These are phyloP conservation scores for Villa cingulata DNA, from an alignment of 2,888 invertebrate genomes.

Conservation along the genomic window DNA sequence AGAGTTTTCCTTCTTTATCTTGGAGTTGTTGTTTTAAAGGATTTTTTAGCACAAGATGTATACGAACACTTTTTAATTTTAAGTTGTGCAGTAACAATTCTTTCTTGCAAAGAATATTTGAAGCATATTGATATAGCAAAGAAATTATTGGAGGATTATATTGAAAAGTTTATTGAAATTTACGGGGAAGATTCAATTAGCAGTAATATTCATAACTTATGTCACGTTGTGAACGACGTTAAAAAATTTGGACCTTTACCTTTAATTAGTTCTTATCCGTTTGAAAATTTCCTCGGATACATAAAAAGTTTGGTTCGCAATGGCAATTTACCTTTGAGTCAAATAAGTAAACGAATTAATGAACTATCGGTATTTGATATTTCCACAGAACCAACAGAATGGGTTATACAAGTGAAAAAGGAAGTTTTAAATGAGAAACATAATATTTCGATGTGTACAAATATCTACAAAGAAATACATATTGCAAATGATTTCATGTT, in stretches of 20 bases:
- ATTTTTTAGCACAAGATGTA: constrained; percentile 9
- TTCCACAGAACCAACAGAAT: no score
- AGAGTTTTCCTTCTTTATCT: constrained; percentile 16
- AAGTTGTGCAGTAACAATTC: constrained; percentile 7
- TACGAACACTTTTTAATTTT: constrained; percentile 11
- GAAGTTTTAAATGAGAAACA: no score
- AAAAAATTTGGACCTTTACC: constrained; percentile 17
- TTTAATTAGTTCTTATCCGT: neutral
- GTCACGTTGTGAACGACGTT: constrained; percentile 26
- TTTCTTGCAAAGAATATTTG: constrained; percentile 6
- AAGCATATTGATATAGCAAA: constrained; percentile 3
- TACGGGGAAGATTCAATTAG: constrained; percentile 24
- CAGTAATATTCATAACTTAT: constrained; percentile 27
- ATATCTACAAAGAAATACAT: neutral
- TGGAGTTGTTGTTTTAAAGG: constrained; percentile 14
- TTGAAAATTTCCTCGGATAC: neutral
- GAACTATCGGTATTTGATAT: neutral
- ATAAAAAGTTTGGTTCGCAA: neutral
- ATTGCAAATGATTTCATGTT: neutral
- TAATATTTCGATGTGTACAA: no score
- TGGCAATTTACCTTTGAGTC: neutral
- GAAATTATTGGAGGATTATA: no score
- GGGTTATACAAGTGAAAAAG: no score
- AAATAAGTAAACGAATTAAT: neutral
- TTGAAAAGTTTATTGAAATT: no score